These are phyloP conservation scores for Cololabis saira DNA, from an alignment of 2,113 vertebrate genomes.

Conservation along the genomic window DNA sequence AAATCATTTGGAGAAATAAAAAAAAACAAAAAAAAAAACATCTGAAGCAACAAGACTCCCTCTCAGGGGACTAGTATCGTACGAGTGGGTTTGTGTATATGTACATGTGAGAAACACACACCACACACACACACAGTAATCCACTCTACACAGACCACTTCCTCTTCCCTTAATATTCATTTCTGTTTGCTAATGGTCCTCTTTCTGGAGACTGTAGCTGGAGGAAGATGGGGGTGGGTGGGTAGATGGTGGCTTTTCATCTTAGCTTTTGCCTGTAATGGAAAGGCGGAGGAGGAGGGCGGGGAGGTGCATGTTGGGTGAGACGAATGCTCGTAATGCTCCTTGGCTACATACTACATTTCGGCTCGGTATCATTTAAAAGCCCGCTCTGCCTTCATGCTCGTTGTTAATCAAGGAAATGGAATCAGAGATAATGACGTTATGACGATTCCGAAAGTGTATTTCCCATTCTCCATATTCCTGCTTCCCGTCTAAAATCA, in stretches of 20 bases:
- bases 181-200: constrained; percentile 69
- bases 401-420: constrained; percentile 64
- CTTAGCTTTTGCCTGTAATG: constrained; percentile 75
- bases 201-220: constrained; percentile 49
- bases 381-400: constrained; percentile 45
- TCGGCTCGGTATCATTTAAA: constrained; percentile 67
- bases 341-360: constrained; percentile 31
- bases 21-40: constrained; percentile 42
- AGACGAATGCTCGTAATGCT: constrained; percentile 72
- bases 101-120: neutral
- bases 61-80: constrained; percentile 40
- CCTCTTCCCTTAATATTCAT: constrained; percentile 53
- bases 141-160: constrained; percentile 30
- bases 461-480: constrained; percentile 35
- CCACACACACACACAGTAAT: constrained; percentile 29
- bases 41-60: constrained; percentile 43
- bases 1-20: constrained; percentile 50
- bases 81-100: constrained; percentile 21
- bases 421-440: constrained; percentile 46
- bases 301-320: constrained; percentile 50
- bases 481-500: constrained; percentile 17
- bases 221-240: constrained; percentile 50
- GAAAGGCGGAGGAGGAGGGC: constrained; percentile 48
- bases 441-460: constrained; percentile 3
- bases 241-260: constrained; percentile 61